These are phyloP conservation scores for Struthio camelus DNA, from an alignment of 2,113 vertebrate species.

Conservation along the genomic window DNA sequence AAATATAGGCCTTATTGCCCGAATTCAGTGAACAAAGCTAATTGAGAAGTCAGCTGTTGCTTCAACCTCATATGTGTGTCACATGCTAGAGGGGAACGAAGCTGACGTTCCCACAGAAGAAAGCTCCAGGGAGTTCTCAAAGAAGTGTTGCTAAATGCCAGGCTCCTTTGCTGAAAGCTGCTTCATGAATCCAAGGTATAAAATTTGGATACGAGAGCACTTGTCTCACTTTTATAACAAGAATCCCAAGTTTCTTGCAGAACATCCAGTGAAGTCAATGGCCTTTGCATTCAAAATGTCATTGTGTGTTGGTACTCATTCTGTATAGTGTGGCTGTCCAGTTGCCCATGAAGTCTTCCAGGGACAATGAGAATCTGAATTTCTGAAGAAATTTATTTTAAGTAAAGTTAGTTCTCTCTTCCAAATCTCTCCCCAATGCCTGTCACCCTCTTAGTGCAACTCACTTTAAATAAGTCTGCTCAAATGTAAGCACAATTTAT, in stretches of 20 bases:
- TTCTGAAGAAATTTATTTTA: background rate
- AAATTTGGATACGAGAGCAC: background rate
- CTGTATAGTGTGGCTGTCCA: background rate
- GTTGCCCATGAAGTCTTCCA: background rate
- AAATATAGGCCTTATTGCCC: background rate
- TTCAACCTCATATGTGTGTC: background rate
- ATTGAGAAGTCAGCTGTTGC: slow-evolving; percentile 2
- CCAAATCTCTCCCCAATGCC: background rate
- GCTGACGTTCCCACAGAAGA: background rate
- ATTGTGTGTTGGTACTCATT: background rate
- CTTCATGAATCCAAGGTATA: background rate
- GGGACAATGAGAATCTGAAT: background rate
- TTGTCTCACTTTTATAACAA: background rate
- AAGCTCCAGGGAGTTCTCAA: background rate
- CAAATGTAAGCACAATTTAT: background rate
- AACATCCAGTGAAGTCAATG: background rate
- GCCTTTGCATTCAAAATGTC: background rate
- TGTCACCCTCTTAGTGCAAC: background rate
- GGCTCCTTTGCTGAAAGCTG: background rate
- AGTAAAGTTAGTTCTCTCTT: background rate
- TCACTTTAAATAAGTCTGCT: background rate
- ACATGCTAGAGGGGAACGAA: slow-evolving; percentile 21
- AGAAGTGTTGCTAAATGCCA: background rate
- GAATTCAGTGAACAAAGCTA: background rate
- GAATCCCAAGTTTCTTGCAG: background rate